Evolutionary conservation across 1,140 invertebrate species (phyloP), one percentile per base, ranked within the genome.

Genomic region (Pollicipes pollicipes): DNA sequence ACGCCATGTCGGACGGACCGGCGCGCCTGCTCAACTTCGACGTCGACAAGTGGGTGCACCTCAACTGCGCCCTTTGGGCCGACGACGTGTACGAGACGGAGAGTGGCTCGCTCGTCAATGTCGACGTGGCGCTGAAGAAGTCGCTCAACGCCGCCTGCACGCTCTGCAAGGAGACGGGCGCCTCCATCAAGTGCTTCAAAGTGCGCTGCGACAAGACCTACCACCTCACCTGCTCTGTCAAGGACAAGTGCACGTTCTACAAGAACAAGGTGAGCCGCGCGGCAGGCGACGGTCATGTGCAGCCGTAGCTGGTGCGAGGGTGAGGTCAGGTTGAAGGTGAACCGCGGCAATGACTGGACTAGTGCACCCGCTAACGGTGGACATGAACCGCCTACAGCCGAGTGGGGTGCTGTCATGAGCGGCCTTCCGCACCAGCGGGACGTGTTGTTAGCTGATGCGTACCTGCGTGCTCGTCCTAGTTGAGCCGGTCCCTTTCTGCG

Each of bases 31-130:
- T 99, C 0, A 99, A 98, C 80, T 90, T 92, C 77, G 95, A 98
- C 78, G 92, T 98, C 3, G 93, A 98, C 77, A 93, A 97, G 79
- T 99, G 97, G 96, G 89, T 98, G 26, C 97, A 99, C 81, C 81
- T 99, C 16, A 99, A 99, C 79, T 99, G 97, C 83, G 96, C 95
- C 6, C 81, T 99, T 13, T 99, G 97, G 97, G 98, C 95, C 0
- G 88, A 94, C 75, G 93, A 96, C 72, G 97, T 99, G 0, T 97
- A 96, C 77, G 95, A 98, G 82, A 95, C 92, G 0, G 89, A 93
- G 0, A 93, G 93, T 78, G 97, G 97, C 0, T 94, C 91, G 0
- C 78, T 99, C 26, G 93, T 98, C 86, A 96, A 98, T 81, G 88
- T 99, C 28, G 93, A 97, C 73, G 84, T 84, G 17, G 95, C 96